Base-by-base conservation (phyloP, 2,888 invertebrate species). In the Eupithecia dodoneata region DNA sequence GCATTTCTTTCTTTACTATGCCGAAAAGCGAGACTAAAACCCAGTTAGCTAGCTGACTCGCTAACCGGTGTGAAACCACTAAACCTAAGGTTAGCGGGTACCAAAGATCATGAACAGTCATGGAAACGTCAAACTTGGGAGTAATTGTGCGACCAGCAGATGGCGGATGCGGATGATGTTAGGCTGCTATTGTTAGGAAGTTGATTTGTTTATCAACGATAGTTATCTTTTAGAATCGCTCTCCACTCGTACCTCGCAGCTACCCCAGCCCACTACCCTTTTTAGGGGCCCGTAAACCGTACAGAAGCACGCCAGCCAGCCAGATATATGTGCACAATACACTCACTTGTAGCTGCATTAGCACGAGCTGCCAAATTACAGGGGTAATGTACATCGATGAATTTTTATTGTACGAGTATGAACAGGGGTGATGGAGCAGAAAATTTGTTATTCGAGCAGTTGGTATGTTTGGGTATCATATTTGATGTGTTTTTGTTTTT, bases 211-310 rank as follows among this genome's bases (percentile, higher is more conserved):
- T 59, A 9, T 18, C 18, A 59, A 18, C 18, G 6, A 15, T 52
- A n/a, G 3, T 59, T 59, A 30, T 63, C 10, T 30, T 5, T 18
- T 63, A 4, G 30, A 63, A 63, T 10, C 67, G 45, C 67, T 69
- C 0, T 5, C 44, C 52, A 79, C 80, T 83, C 72, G 12, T 83
- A 9, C 44, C 76, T 81, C 72, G 65, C 0, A 52, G 84, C 84
- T 79, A 47, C 73, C 73, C 30, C 52, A 75, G 81, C 81, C 82
- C 83, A 82, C 84, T 91, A 92, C 92, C 93, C 92, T 92, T 93
- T 93, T 92, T 91, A 90, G 93, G 90, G 92, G 85, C 88, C 87
- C 86, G 86, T 87, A 86, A 87, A 87, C 86, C 87, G 88, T 84
- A 87, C 88, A 87, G 90, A 90, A 89, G 88, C 63, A 63, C 63